Evolutionary conservation across 2,888 invertebrate genomes (phyloP).

Genomic region (Nipponacmea schrenckii): DNA sequence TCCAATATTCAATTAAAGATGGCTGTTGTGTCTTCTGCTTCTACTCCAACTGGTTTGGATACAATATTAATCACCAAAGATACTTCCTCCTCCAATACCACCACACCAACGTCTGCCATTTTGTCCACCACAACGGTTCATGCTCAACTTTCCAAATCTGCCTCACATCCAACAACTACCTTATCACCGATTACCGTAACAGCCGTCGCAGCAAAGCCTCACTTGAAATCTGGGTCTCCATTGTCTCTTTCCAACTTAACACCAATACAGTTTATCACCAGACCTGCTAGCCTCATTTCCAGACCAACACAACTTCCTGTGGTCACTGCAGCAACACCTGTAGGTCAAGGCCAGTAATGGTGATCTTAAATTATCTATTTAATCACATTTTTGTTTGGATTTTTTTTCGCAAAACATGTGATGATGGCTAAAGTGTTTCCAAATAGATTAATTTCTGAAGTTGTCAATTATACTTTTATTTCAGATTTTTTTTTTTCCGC

Average conservation of each 20-base stretch:
- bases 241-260: background rate
- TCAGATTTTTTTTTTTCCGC: too few species aligned
- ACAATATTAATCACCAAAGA: slow-evolving; percentile 2
- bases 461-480: too few species aligned
- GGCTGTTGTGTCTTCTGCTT: background rate
- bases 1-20: slow-evolving; percentile 3
- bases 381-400: too few species aligned
- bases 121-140: background rate
- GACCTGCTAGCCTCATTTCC: background rate
- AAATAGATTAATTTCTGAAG: too few species aligned
- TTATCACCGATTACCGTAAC: slow-evolving; percentile 1
- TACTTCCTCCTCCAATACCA: background rate
- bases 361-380: too few species aligned
- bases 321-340: background rate
- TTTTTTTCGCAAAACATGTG: too few species aligned
- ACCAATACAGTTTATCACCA: background rate
- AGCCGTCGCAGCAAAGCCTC: background rate
- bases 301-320: slow-evolving; percentile 8
- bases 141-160: background rate
- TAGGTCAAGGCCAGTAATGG: too few species aligned
- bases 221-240: background rate
- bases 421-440: too few species aligned
- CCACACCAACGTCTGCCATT: background rate
- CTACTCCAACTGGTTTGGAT: background rate
- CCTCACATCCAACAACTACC: background rate